These are phyloP conservation scores for Eristalis arbustorum DNA, from an alignment of 2,888 invertebrate species.

Conservation along the genomic window DNA sequence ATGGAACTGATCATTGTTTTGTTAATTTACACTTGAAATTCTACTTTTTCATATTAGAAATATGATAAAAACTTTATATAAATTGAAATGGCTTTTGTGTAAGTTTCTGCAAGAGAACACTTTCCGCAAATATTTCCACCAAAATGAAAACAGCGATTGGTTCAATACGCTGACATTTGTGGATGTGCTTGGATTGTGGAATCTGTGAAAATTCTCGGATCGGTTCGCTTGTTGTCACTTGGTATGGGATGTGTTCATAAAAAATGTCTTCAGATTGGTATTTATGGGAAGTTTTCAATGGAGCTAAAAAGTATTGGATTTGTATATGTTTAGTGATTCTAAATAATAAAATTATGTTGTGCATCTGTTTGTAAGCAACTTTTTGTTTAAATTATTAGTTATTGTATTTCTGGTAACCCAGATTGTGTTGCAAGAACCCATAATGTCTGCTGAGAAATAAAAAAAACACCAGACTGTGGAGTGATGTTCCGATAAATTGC, in stretches of 20 bases:
- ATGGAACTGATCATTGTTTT: constrained; percentile 46
- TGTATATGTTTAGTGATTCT: no score
- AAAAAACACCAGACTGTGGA: no score
- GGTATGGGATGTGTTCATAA: not conserved
- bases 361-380: no score
- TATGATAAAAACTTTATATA: constrained; percentile 45
- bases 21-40: constrained; percentile 8
- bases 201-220: not conserved
- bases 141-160: constrained; percentile 47
- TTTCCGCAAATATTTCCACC: constrained; percentile 35
- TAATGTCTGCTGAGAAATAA: no score
- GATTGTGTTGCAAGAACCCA: no score
- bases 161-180: constrained; percentile 17
- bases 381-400: no score
- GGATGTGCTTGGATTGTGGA: constrained; percentile 8
- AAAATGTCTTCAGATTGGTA: no score
- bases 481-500: no score
- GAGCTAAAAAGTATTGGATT: no score
- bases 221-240: not conserved
- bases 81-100: constrained; percentile 13
- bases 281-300: no score
- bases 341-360: no score
- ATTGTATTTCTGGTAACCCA: no score
- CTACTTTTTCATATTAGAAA: constrained; percentile 58
- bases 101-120: constrained; percentile 13